A percentile compares a stretch with the other conserved stretches of the same genome.
Evolutionary conservation across 1,140 invertebrate genomes (phyloP).

Genomic region (Neodiprion virginianus): DNA sequence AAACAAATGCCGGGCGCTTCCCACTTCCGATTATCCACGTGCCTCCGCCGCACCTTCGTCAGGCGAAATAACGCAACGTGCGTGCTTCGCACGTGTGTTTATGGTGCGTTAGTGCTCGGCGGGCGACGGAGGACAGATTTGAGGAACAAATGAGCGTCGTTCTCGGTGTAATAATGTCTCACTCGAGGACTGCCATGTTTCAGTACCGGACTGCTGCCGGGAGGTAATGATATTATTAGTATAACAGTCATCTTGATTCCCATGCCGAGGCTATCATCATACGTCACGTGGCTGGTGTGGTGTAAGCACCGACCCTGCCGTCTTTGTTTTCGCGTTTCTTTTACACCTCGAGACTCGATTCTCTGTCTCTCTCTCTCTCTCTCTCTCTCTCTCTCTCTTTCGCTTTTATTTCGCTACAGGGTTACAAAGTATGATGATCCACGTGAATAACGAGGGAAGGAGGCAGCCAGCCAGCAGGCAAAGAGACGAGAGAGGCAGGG

Average conservation of each 20-base stretch:
- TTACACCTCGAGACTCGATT: slow-evolving; percentile 13
- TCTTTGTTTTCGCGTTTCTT: background rate
- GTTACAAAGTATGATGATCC: slow-evolving; percentile 56
- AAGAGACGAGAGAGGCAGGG: background rate
- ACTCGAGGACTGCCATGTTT: slow-evolving; percentile 29
- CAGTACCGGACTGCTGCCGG: slow-evolving; percentile 31
- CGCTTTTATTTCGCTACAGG: slow-evolving; percentile 25
- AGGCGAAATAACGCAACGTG: background rate
- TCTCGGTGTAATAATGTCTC: slow-evolving; percentile 44
- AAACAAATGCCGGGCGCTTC: slow-evolving; percentile 34
- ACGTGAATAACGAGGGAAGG: slow-evolving; percentile 29
- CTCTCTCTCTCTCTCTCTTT: background rate
- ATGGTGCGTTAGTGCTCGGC: too few species aligned
- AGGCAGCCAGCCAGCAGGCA: slow-evolving; percentile 13
- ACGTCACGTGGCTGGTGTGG: slow-evolving; percentile 30
- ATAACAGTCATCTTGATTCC: slow-evolving; percentile 50
- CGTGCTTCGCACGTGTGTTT: background rate
- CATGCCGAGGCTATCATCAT: slow-evolving; percentile 50
- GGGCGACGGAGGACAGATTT: background rate
- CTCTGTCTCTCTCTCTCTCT: slow-evolving; percentile 14
- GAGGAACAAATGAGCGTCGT: slow-evolving; percentile 16
- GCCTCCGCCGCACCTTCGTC: background rate
- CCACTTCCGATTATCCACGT: background rate
- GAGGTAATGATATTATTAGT: slow-evolving; percentile 55
- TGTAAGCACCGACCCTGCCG: background rate